A percentile compares a stretch with the other conserved stretches of the same genome.
Conservation (phyloP, 1,140 invertebrate species). For the Dendroctonus ponderosae region DNA sequence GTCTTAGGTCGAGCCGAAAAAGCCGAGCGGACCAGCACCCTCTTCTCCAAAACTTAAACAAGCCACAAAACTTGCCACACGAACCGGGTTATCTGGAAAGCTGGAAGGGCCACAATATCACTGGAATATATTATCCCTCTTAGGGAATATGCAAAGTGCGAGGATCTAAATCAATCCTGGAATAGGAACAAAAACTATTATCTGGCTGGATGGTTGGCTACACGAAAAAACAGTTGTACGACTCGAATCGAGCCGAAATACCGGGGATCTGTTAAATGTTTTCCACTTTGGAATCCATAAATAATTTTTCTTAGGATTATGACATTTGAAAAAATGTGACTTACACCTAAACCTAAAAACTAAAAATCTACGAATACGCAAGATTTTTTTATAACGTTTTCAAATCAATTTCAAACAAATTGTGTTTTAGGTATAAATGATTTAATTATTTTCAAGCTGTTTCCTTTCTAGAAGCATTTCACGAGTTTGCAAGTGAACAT, state of each 20-base stretch:
- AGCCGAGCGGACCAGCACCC: neutral
- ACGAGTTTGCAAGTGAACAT: too few relatives aligned
- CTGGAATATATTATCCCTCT: constrained; percentile 22
- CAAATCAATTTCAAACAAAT: too few relatives aligned
- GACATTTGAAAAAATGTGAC: too few relatives aligned
- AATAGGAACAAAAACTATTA: constrained; percentile 24
- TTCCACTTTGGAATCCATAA: too few relatives aligned
- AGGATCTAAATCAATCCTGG: constrained; percentile 23
- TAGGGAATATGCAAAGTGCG: constrained; percentile 23
- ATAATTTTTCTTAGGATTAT: too few relatives aligned
- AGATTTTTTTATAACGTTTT: too few relatives aligned
- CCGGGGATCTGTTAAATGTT: neutral
- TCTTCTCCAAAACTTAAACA: constrained; percentile 18
- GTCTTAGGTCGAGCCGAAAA: too few relatives aligned
- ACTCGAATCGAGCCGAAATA: neutral
- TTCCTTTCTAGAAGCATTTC: too few relatives aligned
- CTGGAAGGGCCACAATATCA: constrained; percentile 19
- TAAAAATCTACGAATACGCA: too few relatives aligned
- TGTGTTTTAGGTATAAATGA: too few relatives aligned
- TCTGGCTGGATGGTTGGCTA: constrained; percentile 5
- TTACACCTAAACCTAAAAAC: too few relatives aligned
- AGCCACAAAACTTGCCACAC: constrained; percentile 13
- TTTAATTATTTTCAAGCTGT: too few relatives aligned
- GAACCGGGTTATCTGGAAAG: neutral
- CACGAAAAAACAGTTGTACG: constrained; percentile 2